Percentiles rank a stretch among this genome's conserved stretches.
Evolutionary conservation across 1,140 invertebrate species (phyloP).

Genomic region (Leptinotarsa undecemlineata): DNA sequence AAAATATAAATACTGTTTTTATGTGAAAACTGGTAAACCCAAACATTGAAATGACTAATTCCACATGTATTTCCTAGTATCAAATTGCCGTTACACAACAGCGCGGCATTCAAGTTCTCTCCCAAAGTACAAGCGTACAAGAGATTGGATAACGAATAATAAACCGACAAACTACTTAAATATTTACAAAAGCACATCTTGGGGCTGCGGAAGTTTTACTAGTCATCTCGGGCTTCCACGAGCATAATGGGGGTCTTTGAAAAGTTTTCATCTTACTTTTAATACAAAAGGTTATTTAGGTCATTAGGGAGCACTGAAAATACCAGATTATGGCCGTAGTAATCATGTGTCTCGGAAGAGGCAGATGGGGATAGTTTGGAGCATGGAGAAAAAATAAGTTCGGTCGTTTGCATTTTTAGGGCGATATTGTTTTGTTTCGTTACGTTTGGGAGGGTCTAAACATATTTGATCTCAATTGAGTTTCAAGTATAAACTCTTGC

Average conservation of each 20-base stretch:
- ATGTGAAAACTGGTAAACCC: no score
- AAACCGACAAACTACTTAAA: slow-evolving; percentile 16
- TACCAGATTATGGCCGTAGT: slow-evolving; percentile 10
- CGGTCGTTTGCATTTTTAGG: no score
- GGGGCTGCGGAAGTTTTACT: slow-evolving; percentile 13
- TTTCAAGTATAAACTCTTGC: no score
- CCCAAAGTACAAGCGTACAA: neutral
- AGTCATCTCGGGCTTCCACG: slow-evolving; percentile 12
- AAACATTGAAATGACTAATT: no score
- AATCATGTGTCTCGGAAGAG: slow-evolving; percentile 9
- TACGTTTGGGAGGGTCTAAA: no score
- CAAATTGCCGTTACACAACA: no score
- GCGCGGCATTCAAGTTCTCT: neutral
- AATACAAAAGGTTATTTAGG: slow-evolving; percentile 18
- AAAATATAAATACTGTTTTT: no score
- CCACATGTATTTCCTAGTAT: no score
- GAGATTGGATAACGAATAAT: slow-evolving; percentile 7
- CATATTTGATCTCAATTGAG: no score
- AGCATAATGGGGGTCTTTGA: slow-evolving; percentile 13
- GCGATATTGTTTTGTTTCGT: no score
- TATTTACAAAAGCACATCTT: slow-evolving; percentile 22
- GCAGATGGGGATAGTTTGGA: neutral
- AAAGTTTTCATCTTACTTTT: slow-evolving; percentile 20
- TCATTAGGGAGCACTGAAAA: slow-evolving; percentile 12
- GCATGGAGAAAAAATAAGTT: no score